Base-by-base conservation (phyloP, 2,797 vertebrate genomes). In the Loriculus beryllinus region DNA sequence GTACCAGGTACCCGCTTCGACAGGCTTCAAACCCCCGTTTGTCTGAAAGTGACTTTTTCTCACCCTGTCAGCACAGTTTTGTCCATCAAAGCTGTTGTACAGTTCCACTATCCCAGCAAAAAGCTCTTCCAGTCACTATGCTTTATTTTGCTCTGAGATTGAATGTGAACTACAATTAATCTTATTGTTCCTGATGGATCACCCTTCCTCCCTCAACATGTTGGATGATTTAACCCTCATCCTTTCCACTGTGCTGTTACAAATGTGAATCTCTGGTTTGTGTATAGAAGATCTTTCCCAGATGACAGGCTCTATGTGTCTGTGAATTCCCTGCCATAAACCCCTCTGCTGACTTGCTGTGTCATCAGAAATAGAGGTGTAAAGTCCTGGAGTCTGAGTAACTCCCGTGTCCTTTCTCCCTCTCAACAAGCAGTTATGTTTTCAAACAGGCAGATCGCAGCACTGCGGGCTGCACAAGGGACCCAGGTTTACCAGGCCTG, bases 381-480 rank as follows among this genome's bases (percentile, higher is more conserved):
- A 29, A 57, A 64, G 19, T 52, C 74, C 80, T 47, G 56, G 69
- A 49, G 74, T 60, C 57, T 43, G 20, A 74, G 49, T 37, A 91
- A 88, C 47, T 82, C 52, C 56, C 22, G 1, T 80, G 42, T 62
- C 80, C 74, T 86, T 82, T 78, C 51, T 82, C 85, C 14, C 22
- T 90, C 88, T 95, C 95, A 95, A 88, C 97, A 95, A 98, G 94
- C 91, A 88, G 97, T 97, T 98, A 80, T 97, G 98, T 91, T 97
- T 97, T 96, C 97, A 97, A 97, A 97, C 98, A 99, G 99, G 98
- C 96, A 80, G 97, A 95, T 86, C 78, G 80, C 92, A 96, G 95
- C 89, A 86, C 82, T 96, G 96, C 98, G 98, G 97, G 95, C 97
- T 96, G 87, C 60, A 96, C 91, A 97, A 97, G 97, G 94, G 97